Evolutionary conservation across 2,888 invertebrate species (phyloP).

Genomic region (Gnatocerus cornutus): DNA sequence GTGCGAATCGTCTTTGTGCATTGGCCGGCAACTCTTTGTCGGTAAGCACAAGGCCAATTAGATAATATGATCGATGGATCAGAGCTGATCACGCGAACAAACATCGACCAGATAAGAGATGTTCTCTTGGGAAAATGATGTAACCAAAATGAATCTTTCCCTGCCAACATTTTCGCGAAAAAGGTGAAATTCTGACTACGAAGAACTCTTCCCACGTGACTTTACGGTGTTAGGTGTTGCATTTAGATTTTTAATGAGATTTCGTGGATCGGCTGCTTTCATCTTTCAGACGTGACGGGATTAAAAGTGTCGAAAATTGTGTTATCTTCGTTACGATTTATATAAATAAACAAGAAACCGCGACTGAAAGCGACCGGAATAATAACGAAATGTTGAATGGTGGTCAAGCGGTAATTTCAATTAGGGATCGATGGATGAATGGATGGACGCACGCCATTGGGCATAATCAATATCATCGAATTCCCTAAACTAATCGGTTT

Average conservation of each 20-base stretch:
- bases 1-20: constrained; percentile 66
- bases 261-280: constrained; percentile 26
- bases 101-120: constrained; percentile 35
- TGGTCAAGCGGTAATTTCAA: constrained; percentile 33
- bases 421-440: constrained; percentile 26
- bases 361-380: constrained; percentile 13
- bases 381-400: neutral
- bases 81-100: constrained; percentile 64
- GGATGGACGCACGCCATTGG: constrained; percentile 38
- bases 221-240: constrained; percentile 28
- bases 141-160: constrained; percentile 19
- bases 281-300: constrained; percentile 26
- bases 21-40: constrained; percentile 69
- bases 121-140: constrained; percentile 43
- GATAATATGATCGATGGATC: constrained; percentile 68
- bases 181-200: neutral
- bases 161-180: neutral
- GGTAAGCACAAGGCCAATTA: constrained; percentile 70
- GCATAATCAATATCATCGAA: constrained; percentile 42
- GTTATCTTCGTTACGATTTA: constrained; percentile 21
- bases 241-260: constrained; percentile 34
- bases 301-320: constrained; percentile 27
- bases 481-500: constrained; percentile 44
- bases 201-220: constrained; percentile 15
- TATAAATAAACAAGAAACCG: constrained; percentile 14